These are phyloP conservation scores for Stomatorhinus ivindoensis DNA, from an alignment of 2,113 vertebrate genomes.

Conservation along the genomic window DNA sequence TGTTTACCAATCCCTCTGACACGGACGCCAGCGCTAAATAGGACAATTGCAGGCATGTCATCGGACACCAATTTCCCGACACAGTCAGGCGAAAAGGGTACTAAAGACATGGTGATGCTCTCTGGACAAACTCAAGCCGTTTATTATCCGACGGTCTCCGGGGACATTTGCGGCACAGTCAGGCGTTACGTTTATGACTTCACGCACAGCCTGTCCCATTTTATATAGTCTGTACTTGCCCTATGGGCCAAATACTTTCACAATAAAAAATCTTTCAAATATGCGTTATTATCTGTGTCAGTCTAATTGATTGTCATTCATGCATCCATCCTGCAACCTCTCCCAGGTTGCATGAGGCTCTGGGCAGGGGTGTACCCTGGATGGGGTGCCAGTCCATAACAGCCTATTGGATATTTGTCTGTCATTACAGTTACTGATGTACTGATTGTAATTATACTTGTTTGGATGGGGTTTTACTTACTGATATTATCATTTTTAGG, in stretches of 20 bases:
- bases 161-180: background rate
- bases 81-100: background rate
- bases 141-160: background rate
- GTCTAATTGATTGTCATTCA: background rate
- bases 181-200: background rate
- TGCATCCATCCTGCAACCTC: background rate
- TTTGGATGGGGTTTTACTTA: background rate
- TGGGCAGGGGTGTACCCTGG: background rate
- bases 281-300: background rate
- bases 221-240: background rate
- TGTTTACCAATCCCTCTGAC: conserved; percentile 33
- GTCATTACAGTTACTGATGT: background rate
- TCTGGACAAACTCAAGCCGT: background rate
- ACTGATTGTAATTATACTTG: background rate
- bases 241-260: background rate
- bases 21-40: conserved; percentile 17
- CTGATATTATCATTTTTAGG: background rate
- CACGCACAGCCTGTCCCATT: background rate
- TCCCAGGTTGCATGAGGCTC: background rate
- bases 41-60: conserved; percentile 10
- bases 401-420: background rate
- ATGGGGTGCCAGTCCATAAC: background rate
- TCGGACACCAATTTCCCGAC: conserved; percentile 11
- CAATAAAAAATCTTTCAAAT: background rate
- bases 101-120: background rate